Conservation (phyloP, 2,888 invertebrate genomes). For the Acanthacorydalis orientalis region DNA sequence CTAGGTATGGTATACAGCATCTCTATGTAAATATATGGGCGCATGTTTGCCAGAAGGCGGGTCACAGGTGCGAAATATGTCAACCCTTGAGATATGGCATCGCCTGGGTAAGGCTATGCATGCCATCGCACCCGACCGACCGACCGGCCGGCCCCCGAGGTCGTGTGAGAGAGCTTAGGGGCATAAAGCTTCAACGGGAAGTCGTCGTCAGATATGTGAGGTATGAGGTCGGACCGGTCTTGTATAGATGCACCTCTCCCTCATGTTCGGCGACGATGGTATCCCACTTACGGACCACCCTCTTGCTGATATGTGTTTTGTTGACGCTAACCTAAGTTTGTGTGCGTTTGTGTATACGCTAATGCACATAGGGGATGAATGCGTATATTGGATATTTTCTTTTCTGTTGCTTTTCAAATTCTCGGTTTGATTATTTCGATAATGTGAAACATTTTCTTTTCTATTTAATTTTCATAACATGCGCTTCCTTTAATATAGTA, state of each 20-base stretch:
- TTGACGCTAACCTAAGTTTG: too few species aligned
- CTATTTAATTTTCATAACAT: not conserved
- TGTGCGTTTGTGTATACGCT: too few species aligned
- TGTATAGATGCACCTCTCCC: too few species aligned
- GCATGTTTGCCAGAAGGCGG: constrained; percentile 3
- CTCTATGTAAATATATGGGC: constrained; percentile 3
- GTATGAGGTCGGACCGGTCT: too few species aligned
- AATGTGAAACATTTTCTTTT: constrained; percentile 8
- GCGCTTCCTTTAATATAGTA: not conserved
- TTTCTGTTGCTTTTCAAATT: constrained; percentile 8
- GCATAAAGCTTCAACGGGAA: too few species aligned
- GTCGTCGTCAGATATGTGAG: too few species aligned
- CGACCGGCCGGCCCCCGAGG: not conserved
- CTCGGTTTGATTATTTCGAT: constrained; percentile 6
- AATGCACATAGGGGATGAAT: too few species aligned
- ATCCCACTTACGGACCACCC: too few species aligned
- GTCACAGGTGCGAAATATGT: constrained; percentile 26
- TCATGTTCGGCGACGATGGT: too few species aligned
- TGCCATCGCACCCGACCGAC: not conserved
- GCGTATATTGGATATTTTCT: constrained; percentile 2
- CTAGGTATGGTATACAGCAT: not conserved
- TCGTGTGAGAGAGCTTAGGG: too few species aligned
- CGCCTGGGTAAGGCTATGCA: not conserved
- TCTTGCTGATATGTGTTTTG: too few species aligned
- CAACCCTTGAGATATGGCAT: constrained; percentile 15